phyloP scores from a whole-genome alignment of 2,888 invertebrate species.

The Scelioninae gen. 1 region DNA sequence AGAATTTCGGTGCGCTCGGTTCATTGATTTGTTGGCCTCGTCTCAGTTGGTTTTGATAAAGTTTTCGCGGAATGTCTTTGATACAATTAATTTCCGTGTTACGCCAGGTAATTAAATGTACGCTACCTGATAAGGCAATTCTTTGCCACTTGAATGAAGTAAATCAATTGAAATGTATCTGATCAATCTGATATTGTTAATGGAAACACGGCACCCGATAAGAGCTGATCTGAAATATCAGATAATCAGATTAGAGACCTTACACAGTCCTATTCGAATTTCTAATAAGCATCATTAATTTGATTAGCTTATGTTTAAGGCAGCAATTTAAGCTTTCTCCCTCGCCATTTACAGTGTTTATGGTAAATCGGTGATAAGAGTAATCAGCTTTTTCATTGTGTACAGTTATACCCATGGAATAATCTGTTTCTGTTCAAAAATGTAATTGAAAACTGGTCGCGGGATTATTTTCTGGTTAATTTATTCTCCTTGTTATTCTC shows the following conservation, averaged over 20 bases:
- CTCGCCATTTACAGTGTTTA: slow-evolving; percentile 12
- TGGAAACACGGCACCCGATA: slow-evolving; percentile 42
- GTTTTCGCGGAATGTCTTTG: slow-evolving; percentile 1
- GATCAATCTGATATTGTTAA: slow-evolving; percentile 60
- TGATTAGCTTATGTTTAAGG: slow-evolving; percentile 36
- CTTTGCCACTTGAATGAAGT: slow-evolving; percentile 22
- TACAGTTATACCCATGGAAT: not conserved
- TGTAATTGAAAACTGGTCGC: not conserved
- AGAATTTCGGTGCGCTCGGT: slow-evolving; percentile 12
- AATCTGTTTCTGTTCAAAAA: not conserved
- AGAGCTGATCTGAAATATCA: slow-evolving; percentile 55
- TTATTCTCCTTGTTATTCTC: not conserved
- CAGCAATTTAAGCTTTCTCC: slow-evolving; percentile 4
- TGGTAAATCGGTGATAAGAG: slow-evolving; percentile 14
- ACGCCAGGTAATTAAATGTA: slow-evolving; percentile 34
- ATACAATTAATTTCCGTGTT: slow-evolving; percentile 13
- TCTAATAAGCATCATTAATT: slow-evolving; percentile 51
- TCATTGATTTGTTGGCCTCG: slow-evolving; percentile 4
- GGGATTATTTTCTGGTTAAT: not conserved
- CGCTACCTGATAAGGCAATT: slow-evolving; percentile 30
- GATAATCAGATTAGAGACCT: slow-evolving; percentile 52
- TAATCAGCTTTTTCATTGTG: not conserved
- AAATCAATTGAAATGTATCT: slow-evolving; percentile 54
- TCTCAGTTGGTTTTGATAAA: slow-evolving; percentile 1
- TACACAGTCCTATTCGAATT: slow-evolving; percentile 42